Evolutionary conservation across 2,888 invertebrate species (phyloP).

Genomic region (Drosophila aldrichi): DNA sequence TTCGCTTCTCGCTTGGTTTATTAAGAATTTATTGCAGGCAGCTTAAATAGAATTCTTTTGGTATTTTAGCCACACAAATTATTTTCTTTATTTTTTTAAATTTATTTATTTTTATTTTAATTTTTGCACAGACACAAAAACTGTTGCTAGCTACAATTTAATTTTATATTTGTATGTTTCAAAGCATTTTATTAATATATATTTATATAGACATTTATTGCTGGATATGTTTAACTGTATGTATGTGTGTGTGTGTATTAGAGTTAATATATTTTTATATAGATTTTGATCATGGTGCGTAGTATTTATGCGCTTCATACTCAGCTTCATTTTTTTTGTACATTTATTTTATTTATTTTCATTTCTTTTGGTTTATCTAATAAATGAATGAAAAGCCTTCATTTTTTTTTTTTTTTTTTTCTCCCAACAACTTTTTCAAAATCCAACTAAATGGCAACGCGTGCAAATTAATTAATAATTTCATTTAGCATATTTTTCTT

Average conservation of each 20-base stretch:
- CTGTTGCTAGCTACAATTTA: constrained; percentile 45
- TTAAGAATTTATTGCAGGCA: constrained; percentile 21
- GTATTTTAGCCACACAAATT: constrained; percentile 32
- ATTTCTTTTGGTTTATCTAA: constrained; percentile 26
- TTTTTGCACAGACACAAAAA: constrained; percentile 34
- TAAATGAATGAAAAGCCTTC: constrained; percentile 33
- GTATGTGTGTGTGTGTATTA: constrained; percentile 18
- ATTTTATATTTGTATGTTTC: constrained; percentile 18
- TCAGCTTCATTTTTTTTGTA: constrained; percentile 9
- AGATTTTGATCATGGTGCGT: constrained; percentile 31
- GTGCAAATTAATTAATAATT: constrained; percentile 48
- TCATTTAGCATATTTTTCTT: constrained; percentile 7
- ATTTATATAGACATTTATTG: constrained; percentile 45
- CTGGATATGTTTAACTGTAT: constrained; percentile 50
- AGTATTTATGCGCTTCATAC: constrained; percentile 31
- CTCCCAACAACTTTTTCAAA: constrained; percentile 37
- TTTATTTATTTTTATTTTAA: not conserved
- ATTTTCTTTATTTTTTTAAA: constrained; percentile 2
- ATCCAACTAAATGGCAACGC: constrained; percentile 65
- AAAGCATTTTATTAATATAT: constrained; percentile 36
- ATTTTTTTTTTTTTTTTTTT: not conserved
- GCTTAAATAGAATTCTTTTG: constrained; percentile 38
- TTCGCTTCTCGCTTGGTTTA: not conserved
- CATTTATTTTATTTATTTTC: constrained; percentile 32
- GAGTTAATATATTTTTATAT: constrained; percentile 20